Base-by-base conservation (phyloP, 2,888 invertebrate species). In the Choristoneura rosaceana region DNA sequence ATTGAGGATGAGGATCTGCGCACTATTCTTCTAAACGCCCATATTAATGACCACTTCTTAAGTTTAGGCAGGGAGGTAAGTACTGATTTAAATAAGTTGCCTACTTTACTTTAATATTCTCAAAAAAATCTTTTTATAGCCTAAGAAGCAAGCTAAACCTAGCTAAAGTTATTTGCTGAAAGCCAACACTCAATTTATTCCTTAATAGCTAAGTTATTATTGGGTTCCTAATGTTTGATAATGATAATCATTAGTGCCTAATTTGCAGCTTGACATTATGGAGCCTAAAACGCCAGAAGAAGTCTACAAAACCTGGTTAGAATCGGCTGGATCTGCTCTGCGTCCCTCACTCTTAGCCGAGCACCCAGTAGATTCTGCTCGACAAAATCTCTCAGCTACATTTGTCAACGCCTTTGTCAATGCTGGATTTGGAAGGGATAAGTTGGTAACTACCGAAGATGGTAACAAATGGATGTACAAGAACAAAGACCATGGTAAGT, bases 361-460 rank as follows among this genome's bases (percentile, higher is more conserved):
- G 60, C 96, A 97, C 82, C 95, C 96, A 0, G 96, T 98, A 0
- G 99, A 99, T 91, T 99, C 99, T 0, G 99, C 99, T 0, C 95
- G 99, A 58, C 99, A 99, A 89, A 99, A 99, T 90, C 94, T 99
- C 33, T 99, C 99, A 0, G 97, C 99, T 0, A 99, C 99, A 25
- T 99, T 99, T 86, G 99, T 99, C 0, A 99, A 99, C 90, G 99
- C 99, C 0, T 99, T 99, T 85, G 99, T 99, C 0, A 99, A 99
- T 86, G 98, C 99, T 14, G 99, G 98, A 0, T 99, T 99, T 89
- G 99, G 99, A 2, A 96, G 97, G 17, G 99, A 99, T 87, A 99
- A 99, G 88, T 95, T 99, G 4, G 95, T 98, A 45, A 97, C 98
- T 41, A 97, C 97, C 65, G 99, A 99, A 81, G 96, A 96, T 84